These are phyloP conservation scores for Poecile atricapillus DNA, from an alignment of 2,113 vertebrate species.

Conservation along the genomic window DNA sequence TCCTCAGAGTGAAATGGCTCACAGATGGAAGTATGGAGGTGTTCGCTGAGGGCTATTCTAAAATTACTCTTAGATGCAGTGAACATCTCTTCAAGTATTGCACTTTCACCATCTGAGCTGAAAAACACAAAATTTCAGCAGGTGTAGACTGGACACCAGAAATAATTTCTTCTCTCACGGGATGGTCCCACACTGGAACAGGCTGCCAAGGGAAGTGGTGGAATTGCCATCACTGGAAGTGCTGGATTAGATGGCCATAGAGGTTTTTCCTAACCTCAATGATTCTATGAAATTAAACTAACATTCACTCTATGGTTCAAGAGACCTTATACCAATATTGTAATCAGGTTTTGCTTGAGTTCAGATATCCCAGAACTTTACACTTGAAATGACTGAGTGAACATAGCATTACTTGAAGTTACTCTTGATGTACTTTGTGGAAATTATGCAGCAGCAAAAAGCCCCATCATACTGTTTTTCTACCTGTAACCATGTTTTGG, in stretches of 20 bases:
- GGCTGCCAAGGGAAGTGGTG: neutral
- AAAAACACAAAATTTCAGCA: neutral
- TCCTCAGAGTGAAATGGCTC: neutral
- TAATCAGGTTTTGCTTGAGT: neutral
- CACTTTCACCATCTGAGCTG: neutral
- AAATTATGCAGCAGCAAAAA: neutral
- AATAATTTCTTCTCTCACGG: neutral
- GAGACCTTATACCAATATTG: neutral
- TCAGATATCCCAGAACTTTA: neutral
- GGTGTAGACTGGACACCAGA: neutral
- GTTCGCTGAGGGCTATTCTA: neutral
- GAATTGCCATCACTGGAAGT: neutral
- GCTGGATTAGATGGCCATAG: accelerated
- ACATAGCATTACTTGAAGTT: neutral
- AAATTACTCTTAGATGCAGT: neutral
- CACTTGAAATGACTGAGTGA: neutral
- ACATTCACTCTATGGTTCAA: neutral
- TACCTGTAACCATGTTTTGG: neutral
- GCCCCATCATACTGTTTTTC: neutral
- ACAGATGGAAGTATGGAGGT: neutral
- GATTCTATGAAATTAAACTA: neutral
- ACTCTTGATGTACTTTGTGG: neutral
- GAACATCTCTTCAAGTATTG: neutral
- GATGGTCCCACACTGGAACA: neutral
- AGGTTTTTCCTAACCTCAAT: neutral